A percentile compares a stretch with the other conserved stretches of the same genome.
Evolutionary conservation across 2,888 invertebrate species (phyloP).

Genomic region (Cheilosia vernalis): DNA sequence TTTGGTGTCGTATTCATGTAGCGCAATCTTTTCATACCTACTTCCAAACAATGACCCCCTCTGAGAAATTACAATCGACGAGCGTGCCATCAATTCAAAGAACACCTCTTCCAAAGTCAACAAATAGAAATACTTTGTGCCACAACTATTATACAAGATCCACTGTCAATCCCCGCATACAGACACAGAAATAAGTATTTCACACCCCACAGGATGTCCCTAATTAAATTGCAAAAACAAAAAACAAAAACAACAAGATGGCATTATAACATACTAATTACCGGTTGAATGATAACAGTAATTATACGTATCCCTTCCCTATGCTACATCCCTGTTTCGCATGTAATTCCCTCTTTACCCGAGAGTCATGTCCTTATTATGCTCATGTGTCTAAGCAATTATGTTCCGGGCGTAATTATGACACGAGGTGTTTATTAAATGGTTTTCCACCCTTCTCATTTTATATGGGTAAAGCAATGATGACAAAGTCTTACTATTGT

Average conservation of each 20-base stretch:
- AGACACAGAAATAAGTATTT: not conserved
- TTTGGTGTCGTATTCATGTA: too few species aligned
- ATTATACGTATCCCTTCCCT: conserved; percentile 56
- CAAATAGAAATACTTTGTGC: too few species aligned
- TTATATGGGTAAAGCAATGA: not conserved
- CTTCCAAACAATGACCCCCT: too few species aligned
- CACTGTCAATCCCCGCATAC: not conserved
- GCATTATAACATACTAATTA: conserved; percentile 61
- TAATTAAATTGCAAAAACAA: conserved; percentile 53
- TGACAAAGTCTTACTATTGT: too few species aligned
- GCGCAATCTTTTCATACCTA: too few species aligned
- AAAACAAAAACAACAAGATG: conserved; percentile 30
- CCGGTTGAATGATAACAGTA: conserved; percentile 71
- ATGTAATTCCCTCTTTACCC: conserved; percentile 23
- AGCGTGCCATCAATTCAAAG: too few species aligned
- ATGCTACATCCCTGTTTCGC: conserved; percentile 38
- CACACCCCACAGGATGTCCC: conserved; percentile 1
- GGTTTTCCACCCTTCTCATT: conserved; percentile 15
- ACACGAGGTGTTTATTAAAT: conserved; percentile 73
- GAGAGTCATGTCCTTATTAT: conserved; percentile 72
- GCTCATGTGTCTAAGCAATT: conserved; percentile 75
- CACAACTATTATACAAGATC: too few species aligned
- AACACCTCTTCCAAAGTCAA: too few species aligned
- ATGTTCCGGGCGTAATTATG: conserved; percentile 73
- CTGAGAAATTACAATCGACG: too few species aligned